Evolutionary conservation across 2,797 vertebrate species (phyloP).

Genomic region (Carduelis carduelis): DNA sequence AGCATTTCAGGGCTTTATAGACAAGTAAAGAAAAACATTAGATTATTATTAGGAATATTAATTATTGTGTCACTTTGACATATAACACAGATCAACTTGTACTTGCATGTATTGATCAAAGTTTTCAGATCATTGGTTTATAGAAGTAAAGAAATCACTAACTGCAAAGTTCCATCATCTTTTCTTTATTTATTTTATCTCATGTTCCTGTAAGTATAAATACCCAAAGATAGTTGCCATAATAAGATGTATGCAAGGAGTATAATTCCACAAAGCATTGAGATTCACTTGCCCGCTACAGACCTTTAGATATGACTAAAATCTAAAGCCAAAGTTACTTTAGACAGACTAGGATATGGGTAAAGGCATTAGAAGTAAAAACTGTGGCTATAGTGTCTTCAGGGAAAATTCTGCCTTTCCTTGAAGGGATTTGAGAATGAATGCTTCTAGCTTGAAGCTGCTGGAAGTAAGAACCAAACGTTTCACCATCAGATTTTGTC

Average conservation of each 20-base stretch:
- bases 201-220: background rate
- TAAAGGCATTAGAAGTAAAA: background rate
- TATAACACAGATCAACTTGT: background rate
- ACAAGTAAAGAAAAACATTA: background rate
- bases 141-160: background rate
- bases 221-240: background rate
- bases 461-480: background rate
- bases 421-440: background rate
- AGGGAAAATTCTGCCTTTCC: background rate
- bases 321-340: background rate
- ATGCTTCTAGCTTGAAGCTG: background rate
- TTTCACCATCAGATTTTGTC: background rate
- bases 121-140: background rate
- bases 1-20: background rate
- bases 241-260: background rate
- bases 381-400: background rate
- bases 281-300: background rate
- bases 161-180: background rate
- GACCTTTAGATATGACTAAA: background rate
- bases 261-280: background rate
- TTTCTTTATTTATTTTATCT: conserved; percentile 2
- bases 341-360: background rate
- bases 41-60: conserved; percentile 15
- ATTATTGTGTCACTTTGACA: conserved; percentile 18
- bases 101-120: background rate